Evolutionary conservation across 2,797 vertebrate genomes (phyloP), one percentile per base, ranked within the genome.

Genomic region (Rhinogobio ventralis): DNA sequence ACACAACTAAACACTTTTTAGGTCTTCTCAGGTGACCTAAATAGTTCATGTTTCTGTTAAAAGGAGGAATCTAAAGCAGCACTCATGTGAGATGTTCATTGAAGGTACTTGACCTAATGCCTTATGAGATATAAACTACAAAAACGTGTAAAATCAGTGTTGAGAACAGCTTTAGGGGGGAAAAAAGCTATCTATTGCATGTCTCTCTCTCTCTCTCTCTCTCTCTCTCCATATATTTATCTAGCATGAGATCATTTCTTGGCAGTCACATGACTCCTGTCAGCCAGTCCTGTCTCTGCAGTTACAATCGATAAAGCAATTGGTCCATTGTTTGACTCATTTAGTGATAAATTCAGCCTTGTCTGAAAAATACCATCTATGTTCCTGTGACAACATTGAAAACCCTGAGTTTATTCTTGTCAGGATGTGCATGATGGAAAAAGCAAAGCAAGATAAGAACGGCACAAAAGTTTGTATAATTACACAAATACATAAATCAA

Each of bases 231-330:
- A 23, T 77, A 42, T 60, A 42, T 60, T 60, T 60, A 46, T 75
- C 20, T 33, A 82, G 71, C 74, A 81, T 83, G 68, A 76, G 89
- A 30, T 75, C 69, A 25, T n/a, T 81, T 85, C 89, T 89, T 79
- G 75, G 83, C 78, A 71, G 83, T 71, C 64, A 84, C 51, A 79
- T 79, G 49, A 36, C 42, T 60, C 6, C 23, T 72, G 83, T 77
- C 82, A 83, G 49, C 28, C 51, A 33, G 83, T 84, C 75, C 66
- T 30, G 23, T 84, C 75, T 25, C 75, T 33, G 53, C 39, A 25
- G 33, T 60, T 14, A 46, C 73, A 82, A 89, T 79, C 86, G 64
- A 90, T 91, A 90, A 75, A 55, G 82, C 81, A 91, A 75, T 42
- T 30, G 73, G n/a, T 45, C 46, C 64, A 77, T 77, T 83, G 73